Base-by-base conservation (phyloP, 37 sponge, comb jelly and placozoan species). In the Eunapius fragilis region DNA sequence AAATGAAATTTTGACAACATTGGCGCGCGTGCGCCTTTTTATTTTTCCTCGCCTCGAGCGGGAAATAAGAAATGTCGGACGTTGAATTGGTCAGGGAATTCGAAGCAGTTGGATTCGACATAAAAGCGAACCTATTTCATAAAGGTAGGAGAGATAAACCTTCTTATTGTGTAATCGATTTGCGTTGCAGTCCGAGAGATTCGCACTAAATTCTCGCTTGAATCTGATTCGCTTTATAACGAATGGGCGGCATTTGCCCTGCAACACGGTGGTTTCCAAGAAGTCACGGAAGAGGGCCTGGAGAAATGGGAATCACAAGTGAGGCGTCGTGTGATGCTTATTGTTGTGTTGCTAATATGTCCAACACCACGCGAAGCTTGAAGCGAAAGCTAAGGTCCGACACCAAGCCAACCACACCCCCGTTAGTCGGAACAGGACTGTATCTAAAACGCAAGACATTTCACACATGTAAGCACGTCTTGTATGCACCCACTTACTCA, bases 241-340 rank as follows among this genome's bases (percentile, higher is more conserved):
- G 68, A 80, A 58, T 87, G 87, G 87, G 74, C 78, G 26, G 87
- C 87, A 27, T 80, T 79, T 36, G 28, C 87, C 69, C 31, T 36
- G 11, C 69, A 86, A 36, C 72, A 75, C 49, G 75, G 68, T 19
- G 69, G 88, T 76, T 10, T 11, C 4, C 47, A 45, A 58, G 76
- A 82, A 33, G 37, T 87, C 35, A 79, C 71, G 27, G 69, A 34
- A 13, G 76, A 38, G 33, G 26, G 26, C 25, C 9, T 80, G 67
- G 88, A 81, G 0, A 26, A 37, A 47, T 87, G 82, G 82, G 82
- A 76, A 30, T 36, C 38, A 10, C 67, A 34, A 10, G 24, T 76
- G 25, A 41, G 41, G 58, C 22, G 14, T n/a, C 58, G 14, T 10
- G 17, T 58, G 17, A 58, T 58, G 58, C 19, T 58, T 17, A 0